Evolutionary conservation across 1,140 invertebrate species (phyloP), one percentile per base, ranked within the genome.

Genomic region (Heliconius nattereri): DNA sequence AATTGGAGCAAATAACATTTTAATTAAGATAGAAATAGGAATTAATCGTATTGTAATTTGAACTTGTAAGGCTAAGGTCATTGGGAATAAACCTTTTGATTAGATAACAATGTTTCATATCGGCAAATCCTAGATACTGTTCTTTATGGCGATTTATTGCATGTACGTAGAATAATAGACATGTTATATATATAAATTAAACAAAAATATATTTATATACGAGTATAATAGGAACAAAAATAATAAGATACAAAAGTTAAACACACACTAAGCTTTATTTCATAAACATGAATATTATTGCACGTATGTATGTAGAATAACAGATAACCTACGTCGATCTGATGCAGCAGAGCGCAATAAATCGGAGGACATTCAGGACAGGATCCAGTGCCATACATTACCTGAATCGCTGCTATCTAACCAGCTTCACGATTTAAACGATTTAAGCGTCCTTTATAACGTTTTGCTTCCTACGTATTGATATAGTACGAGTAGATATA

Each of bases 381-480:
- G n/a, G n/a, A n/a, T 81, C 80, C 73, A 79, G 80, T 71, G 83
- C 81, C 82, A 85, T 88, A 87, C 82, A 84, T 88, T 87, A 86
- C 87, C 81, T 84, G 82, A 83, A 86, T 87, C 84, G 84, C 84
- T 85, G 80, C 88, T 87, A 88, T 89, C 87, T 89, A 87, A 87
- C 88, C 86, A 89, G 85, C 87, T 85, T 86, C 86, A 80, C 83
- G 83, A 87, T 89, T 89, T 86, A 88, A 87, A 80, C 83, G 83
- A 88, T 89, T 89, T 86, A 88, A 87, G 83, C 85, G 84, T 79
- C 87, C 84, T 81, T 87, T 86, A 84, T 87, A 89, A 87, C 86
- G 86, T 86, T 89, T 87, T 85, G 80, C 85, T 88, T 84, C 84
- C 84, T 79, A 83, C 81, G 82, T 86, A 86, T 89, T 89, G 87